These are phyloP conservation scores for Centroberyx gerrardi DNA, from an alignment of 2,797 vertebrate genomes.

Conservation along the genomic window DNA sequence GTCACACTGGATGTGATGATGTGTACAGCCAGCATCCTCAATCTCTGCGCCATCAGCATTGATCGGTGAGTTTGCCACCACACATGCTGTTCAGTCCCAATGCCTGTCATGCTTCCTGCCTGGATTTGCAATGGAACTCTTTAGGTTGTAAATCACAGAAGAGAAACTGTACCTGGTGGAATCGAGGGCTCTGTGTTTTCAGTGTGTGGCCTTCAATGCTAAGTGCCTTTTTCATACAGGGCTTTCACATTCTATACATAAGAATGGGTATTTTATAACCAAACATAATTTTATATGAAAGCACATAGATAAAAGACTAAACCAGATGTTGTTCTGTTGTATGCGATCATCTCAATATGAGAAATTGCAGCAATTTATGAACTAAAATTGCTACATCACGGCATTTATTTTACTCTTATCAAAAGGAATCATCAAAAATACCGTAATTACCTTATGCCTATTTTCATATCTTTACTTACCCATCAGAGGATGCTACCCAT, in stretches of 20 bases:
- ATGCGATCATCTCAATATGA: conserved; percentile 9
- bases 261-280: background rate
- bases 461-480: no score
- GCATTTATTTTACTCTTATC: no score
- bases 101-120: conserved; percentile 43
- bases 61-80: conserved; percentile 90
- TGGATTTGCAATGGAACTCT: conserved; percentile 61
- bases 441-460: no score
- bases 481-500: no score
- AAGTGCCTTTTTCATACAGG: conserved; percentile 29
- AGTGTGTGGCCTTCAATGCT: conserved; percentile 18
- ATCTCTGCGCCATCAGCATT: conserved; percentile 99
- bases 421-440: no score
- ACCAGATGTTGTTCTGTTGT: conserved; percentile 42
- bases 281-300: background rate
- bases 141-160: conserved; percentile 46
- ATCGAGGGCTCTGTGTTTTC: conserved; percentile 15
- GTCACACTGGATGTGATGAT: conserved; percentile 99
- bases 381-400: background rate
- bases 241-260: conserved; percentile 15
- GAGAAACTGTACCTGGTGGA: conserved; percentile 9
- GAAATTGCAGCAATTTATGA: conserved; percentile 17
- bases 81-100: conserved; percentile 38
- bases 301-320: no score
- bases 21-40: conserved; percentile 99